These are phyloP conservation scores for Platyrinchus mystaceus DNA, from an alignment of 2,797 vertebrate genomes.

Conservation along the genomic window DNA sequence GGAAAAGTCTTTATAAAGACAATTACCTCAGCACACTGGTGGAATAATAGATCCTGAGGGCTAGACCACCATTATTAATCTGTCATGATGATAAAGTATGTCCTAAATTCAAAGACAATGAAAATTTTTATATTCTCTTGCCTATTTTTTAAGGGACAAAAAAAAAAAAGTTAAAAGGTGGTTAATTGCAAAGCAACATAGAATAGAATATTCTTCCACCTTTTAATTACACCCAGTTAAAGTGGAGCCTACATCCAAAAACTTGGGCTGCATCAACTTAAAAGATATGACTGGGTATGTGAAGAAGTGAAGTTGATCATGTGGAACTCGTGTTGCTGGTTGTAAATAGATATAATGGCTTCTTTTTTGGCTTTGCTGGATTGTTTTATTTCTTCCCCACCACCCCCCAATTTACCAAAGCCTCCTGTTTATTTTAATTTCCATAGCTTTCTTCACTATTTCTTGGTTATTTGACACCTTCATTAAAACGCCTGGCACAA, in stretches of 20 bases:
- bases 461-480: neutral
- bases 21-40: neutral
- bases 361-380: neutral
- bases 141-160: neutral
- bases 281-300: neutral
- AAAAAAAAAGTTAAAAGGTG: neutral
- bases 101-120: neutral
- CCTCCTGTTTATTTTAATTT: neutral
- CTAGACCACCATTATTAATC: neutral
- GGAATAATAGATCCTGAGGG: neutral
- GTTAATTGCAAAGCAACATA: neutral
- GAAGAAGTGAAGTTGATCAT: neutral
- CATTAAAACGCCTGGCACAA: neutral
- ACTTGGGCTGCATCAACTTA: neutral
- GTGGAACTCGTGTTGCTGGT: neutral
- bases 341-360: neutral
- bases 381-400: neutral
- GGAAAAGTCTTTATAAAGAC: neutral
- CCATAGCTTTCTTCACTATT: neutral
- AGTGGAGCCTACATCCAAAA: neutral
- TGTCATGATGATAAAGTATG: neutral
- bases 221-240: neutral
- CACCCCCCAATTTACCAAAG: neutral
- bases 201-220: neutral
- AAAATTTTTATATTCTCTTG: neutral